Base-by-base conservation (phyloP, 1,140 invertebrate species). In the Penaeus chinensis region DNA sequence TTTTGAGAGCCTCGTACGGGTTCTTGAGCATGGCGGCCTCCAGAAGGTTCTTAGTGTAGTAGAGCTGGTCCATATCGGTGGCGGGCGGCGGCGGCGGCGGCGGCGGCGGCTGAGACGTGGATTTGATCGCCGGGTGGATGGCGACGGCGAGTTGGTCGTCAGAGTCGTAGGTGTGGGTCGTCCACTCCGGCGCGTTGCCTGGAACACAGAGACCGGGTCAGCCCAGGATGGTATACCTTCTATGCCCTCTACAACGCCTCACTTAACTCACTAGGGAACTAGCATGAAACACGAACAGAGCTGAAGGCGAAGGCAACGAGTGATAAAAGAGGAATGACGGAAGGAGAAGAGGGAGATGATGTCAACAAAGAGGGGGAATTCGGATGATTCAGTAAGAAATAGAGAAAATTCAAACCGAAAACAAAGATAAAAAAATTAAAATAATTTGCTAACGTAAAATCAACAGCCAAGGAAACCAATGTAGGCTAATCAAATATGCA, bases 1-100 rank as follows among this genome's bases (percentile, higher is more conserved):
- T 86, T 61, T 90, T 90, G n/a, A 90, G 81, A 16, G 89, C 89
- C 63, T 90, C 89, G 87, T 90, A 90, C 2, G 89, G 89, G 37
- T 90, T 90, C 84, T 90, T 90, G 76, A 88, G 84, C 87, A 90
- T 89, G 74, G 89, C 89, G 60, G 89, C 89, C 80, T 90, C 89
- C 22, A 90, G 76, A 13, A 90, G 80, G 76, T 90, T 90, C 85
- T 90, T 90, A 63, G 89, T 90, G 84, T 90, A 90, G 84, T 89
- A 90, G 3, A 90, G 84, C 60, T 90, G 89, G 78, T 90, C 89
- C 32, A 90, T 89, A 54, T 90, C 89, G 4, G 89, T 87, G 18
- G 87, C 87, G 16, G 89, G 81, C 10, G 89, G 88, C 7, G 89
- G 84, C 27, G 54, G 89, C 16, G 82, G 85, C 60, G 69, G 80